Percentiles rank a stretch among this genome's conserved stretches.
Evolutionary conservation across 2,888 invertebrate species (phyloP).

Genomic region (Heliconius aoede): DNA sequence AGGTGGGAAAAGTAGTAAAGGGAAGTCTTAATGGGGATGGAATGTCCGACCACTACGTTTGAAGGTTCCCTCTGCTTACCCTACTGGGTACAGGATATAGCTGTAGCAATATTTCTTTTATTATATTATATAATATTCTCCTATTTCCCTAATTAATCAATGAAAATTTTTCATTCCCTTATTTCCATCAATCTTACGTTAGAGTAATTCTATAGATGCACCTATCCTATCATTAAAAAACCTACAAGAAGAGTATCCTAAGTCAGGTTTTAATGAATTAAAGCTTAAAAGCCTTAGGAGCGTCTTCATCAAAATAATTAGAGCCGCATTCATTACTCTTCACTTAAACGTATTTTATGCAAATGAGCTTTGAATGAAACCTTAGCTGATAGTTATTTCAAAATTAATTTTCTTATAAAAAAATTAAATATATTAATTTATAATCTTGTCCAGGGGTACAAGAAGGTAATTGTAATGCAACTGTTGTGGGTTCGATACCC

Average conservation of each 20-base stretch:
- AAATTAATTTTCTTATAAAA: background rate
- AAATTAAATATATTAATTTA: background rate
- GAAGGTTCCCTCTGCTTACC: background rate
- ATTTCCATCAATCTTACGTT: too few relatives aligned
- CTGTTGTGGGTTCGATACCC: too few relatives aligned
- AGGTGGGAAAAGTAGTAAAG: background rate
- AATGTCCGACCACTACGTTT: background rate
- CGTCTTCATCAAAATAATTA: conserved; percentile 25
- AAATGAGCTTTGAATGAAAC: conserved; percentile 20
- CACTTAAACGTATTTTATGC: conserved; percentile 18
- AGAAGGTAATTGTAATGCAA: background rate
- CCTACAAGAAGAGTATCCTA: background rate
- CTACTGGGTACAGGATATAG: background rate
- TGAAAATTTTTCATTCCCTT: too few relatives aligned
- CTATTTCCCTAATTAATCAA: too few relatives aligned
- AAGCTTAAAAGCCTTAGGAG: conserved; percentile 2
- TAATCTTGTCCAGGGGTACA: too few relatives aligned
- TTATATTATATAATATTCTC: too few relatives aligned
- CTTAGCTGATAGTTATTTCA: background rate
- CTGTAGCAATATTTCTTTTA: too few relatives aligned
- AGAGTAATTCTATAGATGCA: too few relatives aligned
- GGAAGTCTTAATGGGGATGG: background rate
- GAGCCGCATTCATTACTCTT: conserved; percentile 27
- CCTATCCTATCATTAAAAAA: conserved; percentile 11
- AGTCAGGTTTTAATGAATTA: conserved; percentile 8